phyloP scores from a whole-genome alignment of 2,113 vertebrate genomes.

The Eonycteris spelaea region DNA sequence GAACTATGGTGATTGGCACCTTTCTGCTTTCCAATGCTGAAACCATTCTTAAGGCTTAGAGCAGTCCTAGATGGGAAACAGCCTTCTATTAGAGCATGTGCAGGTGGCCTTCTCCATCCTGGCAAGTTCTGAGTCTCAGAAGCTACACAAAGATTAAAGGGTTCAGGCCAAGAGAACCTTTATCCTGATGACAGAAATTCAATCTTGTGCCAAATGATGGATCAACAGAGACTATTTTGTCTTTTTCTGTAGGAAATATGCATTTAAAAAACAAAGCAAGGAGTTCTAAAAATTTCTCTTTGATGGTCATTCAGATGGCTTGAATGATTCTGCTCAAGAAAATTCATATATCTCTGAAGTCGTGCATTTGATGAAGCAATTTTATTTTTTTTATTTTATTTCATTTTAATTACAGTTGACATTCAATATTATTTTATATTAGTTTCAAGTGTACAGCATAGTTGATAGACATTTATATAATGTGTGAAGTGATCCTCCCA shows the following conservation, averaged over 20 bases:
- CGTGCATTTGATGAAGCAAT: neutral
- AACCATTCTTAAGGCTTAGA: neutral
- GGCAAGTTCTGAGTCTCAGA: neutral
- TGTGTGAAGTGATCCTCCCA: too few relatives aligned
- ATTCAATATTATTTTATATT: too few relatives aligned
- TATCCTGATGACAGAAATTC: neutral
- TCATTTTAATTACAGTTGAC: too few relatives aligned
- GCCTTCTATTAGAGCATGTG: neutral
- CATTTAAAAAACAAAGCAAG: neutral
- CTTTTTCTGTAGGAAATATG: neutral
- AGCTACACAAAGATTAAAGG: neutral
- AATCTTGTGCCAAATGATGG: neutral
- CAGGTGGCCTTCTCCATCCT: neutral
- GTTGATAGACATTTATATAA: too few relatives aligned
- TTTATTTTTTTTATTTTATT: neutral
- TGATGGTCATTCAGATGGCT: neutral
- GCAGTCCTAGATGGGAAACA: neutral
- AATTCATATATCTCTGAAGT: neutral
- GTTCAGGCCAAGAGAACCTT: neutral
- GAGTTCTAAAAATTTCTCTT: neutral
- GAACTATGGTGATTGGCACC: neutral
- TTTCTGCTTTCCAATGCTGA: neutral
- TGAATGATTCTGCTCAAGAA: neutral
- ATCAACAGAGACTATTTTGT: neutral
- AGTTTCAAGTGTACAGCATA: too few relatives aligned